Evolutionary conservation across 1,140 invertebrate genomes (phyloP), one percentile per base, ranked within the genome.

Genomic region (Caenorhabditis brenneri): DNA sequence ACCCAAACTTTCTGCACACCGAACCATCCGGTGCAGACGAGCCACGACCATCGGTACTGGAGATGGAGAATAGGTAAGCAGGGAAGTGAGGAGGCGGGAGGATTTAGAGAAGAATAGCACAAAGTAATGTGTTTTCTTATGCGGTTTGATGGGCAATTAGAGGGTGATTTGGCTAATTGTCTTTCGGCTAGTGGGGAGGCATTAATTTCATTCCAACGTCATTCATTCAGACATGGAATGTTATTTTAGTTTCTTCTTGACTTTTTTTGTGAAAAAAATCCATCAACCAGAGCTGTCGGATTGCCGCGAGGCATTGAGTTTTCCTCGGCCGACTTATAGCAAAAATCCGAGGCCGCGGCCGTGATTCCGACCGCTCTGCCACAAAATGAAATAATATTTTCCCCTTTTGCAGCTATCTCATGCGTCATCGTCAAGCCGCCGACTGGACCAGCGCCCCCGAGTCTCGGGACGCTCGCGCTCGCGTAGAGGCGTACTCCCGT

Each of bases 11-110:
- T n/a, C 55, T 90, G 48, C 84, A 80, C 33, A 84, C 86, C 39
- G 90, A 91, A 55, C 86, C 87, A 22, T 83, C 85, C 27, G 58
- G 84, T 19, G 84, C 49, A 10, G 78, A 84, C 9, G 89, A 91
- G n/a, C 86, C 90, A 36, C 83, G 89, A 42, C 90, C 90, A 15
- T 88, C 88, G 46, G 85, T 90, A 10, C 79, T 91, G 51, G 89
- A 90, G 69, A 88, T 90, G 88, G 89, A 90, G 74, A 90, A 90
- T 60, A 89, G 78, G 82, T 83, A 27, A 19, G 81, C 0, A 1
- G 33, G 36, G 7, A 31, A 19, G 6, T 19, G 6, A 9, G 36
- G 60, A 39, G 12, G 16, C 22, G n/a, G 19, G 29, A n/a, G 39
- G 5, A 22, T 79, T 16, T 19, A 48, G 15, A 27, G n/a, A 86